A percentile compares a stretch with the other conserved stretches of the same genome.
These are phyloP conservation scores for Atta colombica DNA, from an alignment of 1,140 invertebrate genomes.

Conservation along the genomic window DNA sequence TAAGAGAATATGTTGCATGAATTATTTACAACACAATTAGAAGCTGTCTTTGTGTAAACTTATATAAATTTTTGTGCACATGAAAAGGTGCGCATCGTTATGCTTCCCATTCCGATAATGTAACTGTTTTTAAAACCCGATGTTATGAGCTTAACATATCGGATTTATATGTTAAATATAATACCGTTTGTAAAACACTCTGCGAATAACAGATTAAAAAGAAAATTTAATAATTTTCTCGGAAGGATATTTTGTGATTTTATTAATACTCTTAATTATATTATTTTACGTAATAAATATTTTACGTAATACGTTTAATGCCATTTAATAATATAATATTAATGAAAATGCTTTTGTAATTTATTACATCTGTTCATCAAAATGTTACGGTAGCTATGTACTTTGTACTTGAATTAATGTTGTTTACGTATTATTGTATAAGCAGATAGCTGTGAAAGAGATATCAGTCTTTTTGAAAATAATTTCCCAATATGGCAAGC, in stretches of 20 bases:
- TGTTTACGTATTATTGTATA: conserved; percentile 9
- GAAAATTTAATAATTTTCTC: neutral
- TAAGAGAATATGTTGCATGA: neutral
- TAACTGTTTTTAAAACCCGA: conserved; percentile 2
- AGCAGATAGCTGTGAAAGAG: neutral
- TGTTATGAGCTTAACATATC: neutral
- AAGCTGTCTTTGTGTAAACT: conserved; percentile 60
- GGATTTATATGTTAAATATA: neutral
- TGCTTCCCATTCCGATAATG: neutral
- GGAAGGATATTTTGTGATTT: neutral
- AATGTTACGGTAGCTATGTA: neutral
- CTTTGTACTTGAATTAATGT: conserved; percentile 4
- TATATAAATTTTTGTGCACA: conserved; percentile 52
- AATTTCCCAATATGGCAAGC: neutral
- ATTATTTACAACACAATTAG: conserved; percentile 62
- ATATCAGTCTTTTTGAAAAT: neutral
- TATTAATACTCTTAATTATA: conserved; percentile 1
- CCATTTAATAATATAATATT: conserved; percentile 2
- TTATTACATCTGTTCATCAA: conserved; percentile 6
- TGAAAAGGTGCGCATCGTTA: neutral
- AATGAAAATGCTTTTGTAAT: conserved; percentile 3
- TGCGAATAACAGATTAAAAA: neutral
- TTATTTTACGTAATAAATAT: neutral
- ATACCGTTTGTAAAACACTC: neutral
- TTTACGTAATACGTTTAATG: neutral